Base-by-base conservation (phyloP, 2,888 invertebrate genomes). In the Cephus runcator region DNA sequence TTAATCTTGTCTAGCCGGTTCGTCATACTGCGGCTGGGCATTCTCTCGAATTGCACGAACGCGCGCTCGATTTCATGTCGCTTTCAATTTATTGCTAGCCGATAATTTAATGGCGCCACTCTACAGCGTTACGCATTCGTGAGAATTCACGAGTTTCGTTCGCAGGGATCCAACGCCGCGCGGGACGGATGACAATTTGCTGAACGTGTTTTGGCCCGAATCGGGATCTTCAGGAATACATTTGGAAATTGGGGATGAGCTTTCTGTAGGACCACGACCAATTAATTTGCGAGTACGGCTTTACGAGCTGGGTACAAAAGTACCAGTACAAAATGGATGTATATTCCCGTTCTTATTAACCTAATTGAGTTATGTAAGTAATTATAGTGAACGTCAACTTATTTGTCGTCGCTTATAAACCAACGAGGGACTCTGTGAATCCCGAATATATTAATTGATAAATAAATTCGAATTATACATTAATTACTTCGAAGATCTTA, bases 101-200 rank as follows among this genome's bases (percentile, higher is more conserved):
- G 40, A 56, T 56, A 56, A 56, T 15, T 56, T 56, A 56, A 56
- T 56, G 40, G 40, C 40, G 40, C 23, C 1, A 1, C 15, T 56
- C 9, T 23, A 23, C 23, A 6, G 40, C 23, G 40, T 56, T 56
- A 56, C 40, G 40, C 40, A 56, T 56, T 23, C 40, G 40, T 56
- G 23, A 23, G 40, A 56, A 56, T 56, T 56, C 40, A 56, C 40
- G 34, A 75, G 34, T 69, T 75, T 34, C 68, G 3, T 69, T 77
- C 73, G 34, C 73, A 87, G 87, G 31, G 77, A 87, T 79, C 87
- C 87, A 34, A 87, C 87, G 1, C 86, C 85, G 0, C 30, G 76
- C 3, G 77, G 76, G 3, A 56, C 23, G 2, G 56, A 34, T 1
- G 78, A 81, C 73, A 1, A 23, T 11, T 3, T 79, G 1, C 30